phyloP scores from a whole-genome alignment of 2,888 invertebrate species.

The Eilema depressum region DNA sequence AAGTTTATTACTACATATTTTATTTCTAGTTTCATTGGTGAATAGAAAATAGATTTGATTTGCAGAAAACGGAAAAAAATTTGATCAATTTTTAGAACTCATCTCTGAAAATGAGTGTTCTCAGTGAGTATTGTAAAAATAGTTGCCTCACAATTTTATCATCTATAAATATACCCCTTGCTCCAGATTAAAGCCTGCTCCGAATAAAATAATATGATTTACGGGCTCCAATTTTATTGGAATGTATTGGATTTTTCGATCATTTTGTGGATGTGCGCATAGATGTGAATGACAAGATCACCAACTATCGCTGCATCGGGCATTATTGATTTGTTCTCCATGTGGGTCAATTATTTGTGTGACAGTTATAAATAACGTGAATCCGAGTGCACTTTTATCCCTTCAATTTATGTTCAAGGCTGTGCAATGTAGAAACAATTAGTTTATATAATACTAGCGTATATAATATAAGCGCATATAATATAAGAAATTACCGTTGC shows the following conservation, averaged over 20 bases:
- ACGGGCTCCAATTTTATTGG: neutral
- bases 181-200: neutral
- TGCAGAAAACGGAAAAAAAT: neutral
- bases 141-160: neutral
- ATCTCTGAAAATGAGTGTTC: neutral
- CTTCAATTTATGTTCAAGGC: neutral
- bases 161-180: neutral
- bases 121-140: neutral
- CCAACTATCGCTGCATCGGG: neutral
- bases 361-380: constrained; percentile 21
- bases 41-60: constrained; percentile 8
- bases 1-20: constrained; percentile 13
- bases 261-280: neutral
- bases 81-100: neutral
- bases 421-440: neutral
- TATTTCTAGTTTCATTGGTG: constrained; percentile 5
- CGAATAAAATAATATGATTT: neutral
- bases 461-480: too few relatives aligned
- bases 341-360: constrained; percentile 1
- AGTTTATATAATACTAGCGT: neutral
- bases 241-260: neutral
- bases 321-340: neutral
- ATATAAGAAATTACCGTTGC: too few relatives aligned
- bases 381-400: neutral
- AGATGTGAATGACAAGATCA: neutral